Percentiles rank a stretch among this genome's conserved stretches.
Conservation (phyloP, 2,797 vertebrate genomes). For the Hyperoplus lanceolatus region DNA sequence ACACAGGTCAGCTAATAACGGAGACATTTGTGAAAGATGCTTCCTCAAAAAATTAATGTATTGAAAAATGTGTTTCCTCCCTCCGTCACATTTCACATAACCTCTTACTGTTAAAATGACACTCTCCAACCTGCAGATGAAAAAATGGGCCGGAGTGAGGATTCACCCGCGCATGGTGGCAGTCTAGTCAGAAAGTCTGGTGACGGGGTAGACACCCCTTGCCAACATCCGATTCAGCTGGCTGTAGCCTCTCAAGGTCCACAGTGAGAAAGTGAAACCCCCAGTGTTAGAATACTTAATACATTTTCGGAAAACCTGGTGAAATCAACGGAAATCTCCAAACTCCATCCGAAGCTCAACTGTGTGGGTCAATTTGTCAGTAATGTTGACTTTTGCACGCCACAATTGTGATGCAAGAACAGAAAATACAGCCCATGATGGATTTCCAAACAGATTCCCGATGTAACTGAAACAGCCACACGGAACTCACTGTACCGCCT, state of each 20-base stretch:
- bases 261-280: slow-evolving; percentile 53
- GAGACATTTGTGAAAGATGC: slow-evolving; percentile 86
- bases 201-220: slow-evolving; percentile 25
- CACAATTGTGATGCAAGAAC: slow-evolving; percentile 44
- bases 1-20: slow-evolving; percentile 85
- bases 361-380: slow-evolving; percentile 66
- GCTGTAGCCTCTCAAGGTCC: slow-evolving; percentile 75
- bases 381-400: slow-evolving; percentile 45
- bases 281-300: slow-evolving; percentile 57
- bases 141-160: slow-evolving; percentile 51
- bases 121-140: slow-evolving; percentile 44
- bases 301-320: slow-evolving; percentile 32
- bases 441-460: slow-evolving; percentile 58
- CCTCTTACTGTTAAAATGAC: slow-evolving; percentile 64
- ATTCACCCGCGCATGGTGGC: slow-evolving; percentile 76
- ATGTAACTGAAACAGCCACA: slow-evolving; percentile 63
- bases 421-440: slow-evolving; percentile 36
- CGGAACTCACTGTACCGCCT: slow-evolving; percentile 56
- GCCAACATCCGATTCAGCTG: slow-evolving; percentile 83
- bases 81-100: slow-evolving; percentile 76
- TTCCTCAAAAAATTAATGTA: slow-evolving; percentile 84
- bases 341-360: slow-evolving; percentile 39
- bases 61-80: slow-evolving; percentile 90
- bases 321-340: slow-evolving; percentile 44
- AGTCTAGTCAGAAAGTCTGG: slow-evolving; percentile 73